These are phyloP conservation scores for Conistra vaccinii DNA, from an alignment of 2,888 invertebrate species.

Conservation along the genomic window DNA sequence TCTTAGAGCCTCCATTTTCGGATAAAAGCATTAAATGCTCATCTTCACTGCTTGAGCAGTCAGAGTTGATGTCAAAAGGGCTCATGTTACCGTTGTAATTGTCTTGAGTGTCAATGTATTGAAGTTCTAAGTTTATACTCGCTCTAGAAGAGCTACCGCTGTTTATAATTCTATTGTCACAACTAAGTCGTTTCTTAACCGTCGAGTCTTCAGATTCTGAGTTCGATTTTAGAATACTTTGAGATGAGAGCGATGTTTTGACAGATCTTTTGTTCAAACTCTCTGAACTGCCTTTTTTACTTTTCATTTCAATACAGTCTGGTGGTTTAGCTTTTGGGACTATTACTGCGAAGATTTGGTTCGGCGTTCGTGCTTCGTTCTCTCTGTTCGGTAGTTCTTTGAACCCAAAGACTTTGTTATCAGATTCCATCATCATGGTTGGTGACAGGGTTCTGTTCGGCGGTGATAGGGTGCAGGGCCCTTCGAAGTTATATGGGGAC, in stretches of 20 bases:
- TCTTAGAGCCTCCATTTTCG: constrained; percentile 87
- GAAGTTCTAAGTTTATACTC: constrained; percentile 84
- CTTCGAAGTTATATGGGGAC: constrained; percentile 79
- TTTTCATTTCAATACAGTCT: constrained; percentile 74
- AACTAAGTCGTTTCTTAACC: constrained; percentile 84
- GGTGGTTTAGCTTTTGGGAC: constrained; percentile 84
- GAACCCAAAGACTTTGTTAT: constrained; percentile 87
- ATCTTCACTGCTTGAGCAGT: constrained; percentile 88
- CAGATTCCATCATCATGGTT: constrained; percentile 82
- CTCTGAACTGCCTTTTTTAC: constrained; percentile 80
- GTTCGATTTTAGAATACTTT: constrained; percentile 82
- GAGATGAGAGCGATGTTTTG: constrained; percentile 81
- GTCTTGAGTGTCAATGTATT: constrained; percentile 84
- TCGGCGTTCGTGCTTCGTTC: constrained; percentile 73
- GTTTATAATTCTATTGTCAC: constrained; percentile 86
- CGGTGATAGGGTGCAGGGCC: constrained; percentile 84
- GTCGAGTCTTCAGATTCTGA: constrained; percentile 88
- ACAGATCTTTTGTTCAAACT: constrained; percentile 81
- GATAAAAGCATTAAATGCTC: constrained; percentile 87
- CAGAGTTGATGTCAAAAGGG: constrained; percentile 81
- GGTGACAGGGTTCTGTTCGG: constrained; percentile 87
- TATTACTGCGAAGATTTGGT: constrained; percentile 88
- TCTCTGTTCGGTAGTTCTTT: constrained; percentile 83
- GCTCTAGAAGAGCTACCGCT: constrained; percentile 85
- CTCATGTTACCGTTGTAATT: constrained; percentile 77